Conservation (phyloP, 2,113 vertebrate genomes). For the Andinoacara biseriatus region DNA sequence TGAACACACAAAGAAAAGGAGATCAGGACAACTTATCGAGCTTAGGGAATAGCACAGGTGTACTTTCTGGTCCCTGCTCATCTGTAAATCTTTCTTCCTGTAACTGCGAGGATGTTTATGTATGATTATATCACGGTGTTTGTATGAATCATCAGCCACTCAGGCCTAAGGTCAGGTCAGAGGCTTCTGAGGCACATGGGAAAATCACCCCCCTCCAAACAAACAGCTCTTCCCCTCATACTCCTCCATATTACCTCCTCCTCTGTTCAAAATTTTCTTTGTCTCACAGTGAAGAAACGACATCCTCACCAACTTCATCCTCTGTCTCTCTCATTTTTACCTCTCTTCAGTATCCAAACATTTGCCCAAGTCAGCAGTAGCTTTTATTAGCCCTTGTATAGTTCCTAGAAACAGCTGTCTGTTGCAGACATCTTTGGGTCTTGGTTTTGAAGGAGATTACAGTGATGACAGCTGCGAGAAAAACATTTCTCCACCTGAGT, state of each 20-base stretch:
- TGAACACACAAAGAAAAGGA: not conserved
- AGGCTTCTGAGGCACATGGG: conserved; percentile 11
- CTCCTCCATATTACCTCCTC: not conserved
- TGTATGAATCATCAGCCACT: not conserved
- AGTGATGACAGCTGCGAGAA: not conserved
- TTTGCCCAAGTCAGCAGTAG: not conserved
- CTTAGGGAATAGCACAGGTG: not conserved
- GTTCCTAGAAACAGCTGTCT: not conserved
- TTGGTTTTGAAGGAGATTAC: too few relatives aligned
- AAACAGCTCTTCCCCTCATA: not conserved
- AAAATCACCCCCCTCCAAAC: not conserved
- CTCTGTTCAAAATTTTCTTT: accelerated
- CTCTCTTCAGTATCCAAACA: not conserved
- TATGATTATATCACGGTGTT: not conserved
- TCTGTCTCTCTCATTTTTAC: not conserved
- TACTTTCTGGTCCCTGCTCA: not conserved
- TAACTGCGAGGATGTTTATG: not conserved
- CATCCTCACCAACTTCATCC: accelerated
- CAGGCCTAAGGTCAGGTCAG: not conserved
- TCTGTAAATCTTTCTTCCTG: not conserved
- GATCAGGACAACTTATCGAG: not conserved
- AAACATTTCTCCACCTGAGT: not conserved
- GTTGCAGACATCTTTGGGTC: too few relatives aligned
- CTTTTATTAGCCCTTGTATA: not conserved
- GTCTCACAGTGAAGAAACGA: not conserved